Evolutionary conservation across 2,113 vertebrate genomes (phyloP).

Genomic region (Gnathonemus longibarbis): DNA sequence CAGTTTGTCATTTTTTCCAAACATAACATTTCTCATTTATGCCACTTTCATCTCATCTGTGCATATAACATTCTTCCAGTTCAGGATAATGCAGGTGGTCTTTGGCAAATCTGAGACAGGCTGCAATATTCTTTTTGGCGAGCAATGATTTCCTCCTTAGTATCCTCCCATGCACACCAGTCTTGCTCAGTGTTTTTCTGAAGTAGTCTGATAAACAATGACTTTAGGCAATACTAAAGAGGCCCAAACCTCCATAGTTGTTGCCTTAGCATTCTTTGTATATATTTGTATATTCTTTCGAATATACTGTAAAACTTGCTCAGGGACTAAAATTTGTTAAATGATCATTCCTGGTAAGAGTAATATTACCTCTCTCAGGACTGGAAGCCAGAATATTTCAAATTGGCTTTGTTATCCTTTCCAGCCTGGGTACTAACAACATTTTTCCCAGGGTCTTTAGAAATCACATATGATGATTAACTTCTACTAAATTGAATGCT

Average conservation of each 20-base stretch:
- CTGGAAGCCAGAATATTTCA: not conserved
- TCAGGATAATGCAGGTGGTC: not conserved
- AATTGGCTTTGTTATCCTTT: not conserved
- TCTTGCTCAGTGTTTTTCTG: not conserved
- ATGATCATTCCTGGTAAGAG: not conserved
- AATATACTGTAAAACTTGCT: not conserved
- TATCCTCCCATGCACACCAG: not conserved
- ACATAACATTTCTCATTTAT: conserved; percentile 1
- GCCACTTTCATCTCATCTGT: not conserved
- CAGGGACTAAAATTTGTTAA: not conserved
- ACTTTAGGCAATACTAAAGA: not conserved
- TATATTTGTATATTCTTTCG: too few species aligned
- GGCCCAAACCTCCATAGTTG: not conserved
- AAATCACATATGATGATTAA: not conserved
- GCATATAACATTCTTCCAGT: not conserved
- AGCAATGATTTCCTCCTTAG: not conserved
- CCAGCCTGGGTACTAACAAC: not conserved
- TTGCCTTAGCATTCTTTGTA: not conserved
- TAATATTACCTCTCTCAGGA: not conserved
- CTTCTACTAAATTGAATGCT: not conserved
- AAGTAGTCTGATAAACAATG: not conserved
- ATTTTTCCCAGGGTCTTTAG: not conserved
- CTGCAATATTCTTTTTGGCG: not conserved
- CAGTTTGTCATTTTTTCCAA: not conserved
- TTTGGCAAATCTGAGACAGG: not conserved